Conservation (phyloP, 2,888 invertebrate species). For the Dicroscelio sp. region DNA sequence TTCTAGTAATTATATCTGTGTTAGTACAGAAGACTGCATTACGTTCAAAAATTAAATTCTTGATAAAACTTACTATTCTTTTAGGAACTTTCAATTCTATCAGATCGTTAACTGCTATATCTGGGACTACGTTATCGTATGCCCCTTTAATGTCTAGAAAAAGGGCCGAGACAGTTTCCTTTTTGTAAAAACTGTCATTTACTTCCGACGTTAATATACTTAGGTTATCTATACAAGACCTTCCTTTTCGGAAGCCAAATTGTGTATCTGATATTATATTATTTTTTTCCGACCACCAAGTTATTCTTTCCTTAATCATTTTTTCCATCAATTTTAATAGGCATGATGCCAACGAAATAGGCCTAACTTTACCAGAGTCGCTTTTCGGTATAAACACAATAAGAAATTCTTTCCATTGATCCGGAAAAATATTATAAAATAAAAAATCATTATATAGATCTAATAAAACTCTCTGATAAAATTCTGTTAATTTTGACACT, state of each 20-base stretch:
- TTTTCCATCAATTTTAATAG: slow-evolving; percentile 68
- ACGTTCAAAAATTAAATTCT: slow-evolving; percentile 37
- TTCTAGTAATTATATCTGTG: background rate
- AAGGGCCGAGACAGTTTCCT: slow-evolving; percentile 32
- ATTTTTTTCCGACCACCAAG: slow-evolving; percentile 47
- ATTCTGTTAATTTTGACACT: slow-evolving; percentile 23
- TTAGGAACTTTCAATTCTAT: slow-evolving; percentile 23
- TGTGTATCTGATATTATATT: background rate
- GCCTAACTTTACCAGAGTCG: slow-evolving; percentile 57
- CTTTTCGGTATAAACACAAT: slow-evolving; percentile 74
- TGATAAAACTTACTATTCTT: slow-evolving; percentile 45
- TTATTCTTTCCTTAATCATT: slow-evolving; percentile 55
- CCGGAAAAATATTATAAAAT: slow-evolving; percentile 24
- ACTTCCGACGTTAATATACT: slow-evolving; percentile 18
- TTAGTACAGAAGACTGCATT: slow-evolving; percentile 11
- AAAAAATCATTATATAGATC: slow-evolving; percentile 54
- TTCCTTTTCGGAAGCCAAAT: slow-evolving; percentile 34
- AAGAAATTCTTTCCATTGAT: slow-evolving; percentile 52
- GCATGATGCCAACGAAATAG: slow-evolving; percentile 73
- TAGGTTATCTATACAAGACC: slow-evolving; percentile 27
- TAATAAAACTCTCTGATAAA: slow-evolving; percentile 23
- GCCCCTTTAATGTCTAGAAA: no score
- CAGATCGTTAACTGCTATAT: slow-evolving; percentile 58
- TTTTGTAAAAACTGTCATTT: slow-evolving; percentile 38
- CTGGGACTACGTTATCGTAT: slow-evolving; percentile 64